phyloP scores from a whole-genome alignment of 1,140 invertebrate species.

The Steinernema khuongi region DNA sequence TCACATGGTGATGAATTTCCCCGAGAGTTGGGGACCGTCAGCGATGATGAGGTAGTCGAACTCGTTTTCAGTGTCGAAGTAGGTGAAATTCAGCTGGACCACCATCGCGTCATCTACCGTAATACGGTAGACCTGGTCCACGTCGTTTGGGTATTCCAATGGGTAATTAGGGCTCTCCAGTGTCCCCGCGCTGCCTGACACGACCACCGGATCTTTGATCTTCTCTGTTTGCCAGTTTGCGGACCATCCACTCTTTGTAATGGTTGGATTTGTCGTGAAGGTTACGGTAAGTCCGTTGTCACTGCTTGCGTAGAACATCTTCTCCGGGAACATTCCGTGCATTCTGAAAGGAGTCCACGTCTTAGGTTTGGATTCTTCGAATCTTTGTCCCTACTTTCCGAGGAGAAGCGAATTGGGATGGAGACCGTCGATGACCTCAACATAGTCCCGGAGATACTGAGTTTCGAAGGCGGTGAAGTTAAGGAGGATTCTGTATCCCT shows the following conservation, averaged over 20 bases:
- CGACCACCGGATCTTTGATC: not conserved
- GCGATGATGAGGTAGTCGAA: not conserved
- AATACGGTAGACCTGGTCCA: not conserved
- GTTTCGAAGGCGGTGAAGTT: not conserved
- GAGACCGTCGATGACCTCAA: not conserved
- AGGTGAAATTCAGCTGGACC: not conserved
- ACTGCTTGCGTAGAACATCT: not conserved
- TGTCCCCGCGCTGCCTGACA: not conserved
- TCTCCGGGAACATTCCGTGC: not conserved
- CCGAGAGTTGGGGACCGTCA: not conserved
- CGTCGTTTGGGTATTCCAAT: not conserved
- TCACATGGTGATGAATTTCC: not conserved
- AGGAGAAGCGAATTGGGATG: not conserved
- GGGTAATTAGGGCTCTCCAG: not conserved
- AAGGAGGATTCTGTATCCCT: not conserved
- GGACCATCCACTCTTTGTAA: not conserved
- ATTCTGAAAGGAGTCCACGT: not conserved
- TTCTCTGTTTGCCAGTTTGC: not conserved
- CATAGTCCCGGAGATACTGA: not conserved
- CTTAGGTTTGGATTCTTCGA: not conserved
- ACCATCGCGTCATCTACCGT: not conserved
- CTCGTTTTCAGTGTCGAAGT: not conserved
- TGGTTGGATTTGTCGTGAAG: not conserved
- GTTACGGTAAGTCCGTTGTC: not conserved
- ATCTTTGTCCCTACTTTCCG: not conserved